Conservation (phyloP, 2,797 vertebrate genomes). For the Crocidura indochinensis region DNA sequence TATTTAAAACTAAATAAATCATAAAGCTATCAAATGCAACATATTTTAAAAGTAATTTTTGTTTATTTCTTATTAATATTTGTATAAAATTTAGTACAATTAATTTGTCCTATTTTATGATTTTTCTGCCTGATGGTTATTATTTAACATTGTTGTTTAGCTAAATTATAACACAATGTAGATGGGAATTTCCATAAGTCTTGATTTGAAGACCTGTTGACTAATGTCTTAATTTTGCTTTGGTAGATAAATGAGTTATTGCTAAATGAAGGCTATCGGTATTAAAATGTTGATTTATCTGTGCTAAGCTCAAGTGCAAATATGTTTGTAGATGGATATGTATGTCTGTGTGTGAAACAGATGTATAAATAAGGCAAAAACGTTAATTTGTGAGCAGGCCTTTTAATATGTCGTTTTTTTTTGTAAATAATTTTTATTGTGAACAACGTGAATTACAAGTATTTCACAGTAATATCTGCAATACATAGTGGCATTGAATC, state of each 20-base stretch:
- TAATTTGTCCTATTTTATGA: not conserved
- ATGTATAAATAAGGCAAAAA: not conserved
- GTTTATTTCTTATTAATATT: slow-evolving; percentile 36
- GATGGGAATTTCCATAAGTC: slow-evolving; percentile 18
- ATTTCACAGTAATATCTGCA: no score
- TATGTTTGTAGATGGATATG: not conserved
- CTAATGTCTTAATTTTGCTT: slow-evolving; percentile 21
- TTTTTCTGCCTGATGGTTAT: slow-evolving; percentile 39
- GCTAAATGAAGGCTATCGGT: not conserved
- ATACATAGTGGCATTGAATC: no score
- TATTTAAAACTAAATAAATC: slow-evolving; percentile 53
- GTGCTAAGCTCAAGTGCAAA: not conserved
- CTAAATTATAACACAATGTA: slow-evolving; percentile 40
- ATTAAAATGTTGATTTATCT: not conserved
- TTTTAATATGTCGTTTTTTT: no score
- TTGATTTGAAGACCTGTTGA: slow-evolving; percentile 13
- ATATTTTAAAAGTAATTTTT: not conserved
- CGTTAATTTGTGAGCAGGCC: not conserved
- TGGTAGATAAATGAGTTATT: slow-evolving; percentile 31
- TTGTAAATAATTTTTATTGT: no score
- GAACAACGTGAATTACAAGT: no score
- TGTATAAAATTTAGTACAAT: slow-evolving; percentile 9
- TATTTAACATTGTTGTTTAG: slow-evolving; percentile 19
- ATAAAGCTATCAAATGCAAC: slow-evolving; percentile 15
- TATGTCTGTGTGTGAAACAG: not conserved